phyloP scores from a whole-genome alignment of 2,113 vertebrate genomes.

The Poeciliopsis turrubarensis region DNA sequence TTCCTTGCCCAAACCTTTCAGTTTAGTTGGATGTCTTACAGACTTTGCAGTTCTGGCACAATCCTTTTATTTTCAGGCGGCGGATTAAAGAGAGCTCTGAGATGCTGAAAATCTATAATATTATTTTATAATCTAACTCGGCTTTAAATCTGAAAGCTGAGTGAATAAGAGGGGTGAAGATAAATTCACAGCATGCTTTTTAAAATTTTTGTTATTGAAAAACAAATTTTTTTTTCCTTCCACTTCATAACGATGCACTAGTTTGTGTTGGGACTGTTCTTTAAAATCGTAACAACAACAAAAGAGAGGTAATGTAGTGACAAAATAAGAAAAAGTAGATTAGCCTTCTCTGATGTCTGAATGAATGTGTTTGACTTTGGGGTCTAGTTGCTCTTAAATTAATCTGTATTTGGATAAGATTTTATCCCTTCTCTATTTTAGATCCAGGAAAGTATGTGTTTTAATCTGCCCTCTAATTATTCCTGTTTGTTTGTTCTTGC shows the following conservation, averaged over 20 bases:
- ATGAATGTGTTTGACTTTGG: constrained; percentile 39
- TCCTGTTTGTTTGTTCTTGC: constrained; percentile 46
- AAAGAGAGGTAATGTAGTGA: background rate
- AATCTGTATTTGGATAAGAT: constrained; percentile 27
- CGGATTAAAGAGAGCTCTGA: no score
- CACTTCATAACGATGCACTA: background rate
- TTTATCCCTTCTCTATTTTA: background rate
- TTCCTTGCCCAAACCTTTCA: no score
- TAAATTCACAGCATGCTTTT: no score
- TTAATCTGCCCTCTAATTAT: constrained; percentile 20
- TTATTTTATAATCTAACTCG: no score
- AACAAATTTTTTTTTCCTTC: background rate
- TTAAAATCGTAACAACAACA: background rate
- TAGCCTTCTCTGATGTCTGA: constrained; percentile 13
- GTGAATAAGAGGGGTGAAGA: no score
- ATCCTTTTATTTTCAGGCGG: no score
- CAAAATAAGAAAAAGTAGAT: background rate
- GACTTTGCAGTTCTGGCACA: no score
- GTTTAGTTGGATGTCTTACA: no score
- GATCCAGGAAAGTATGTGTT: constrained; percentile 8
- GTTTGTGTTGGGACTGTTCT: background rate
- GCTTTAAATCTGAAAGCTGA: no score
- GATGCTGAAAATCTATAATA: no score
- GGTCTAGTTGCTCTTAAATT: constrained; percentile 45
- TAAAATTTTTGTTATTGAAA: no score